These are phyloP conservation scores for Epinotia bilunana DNA, from an alignment of 2,888 invertebrate species.

Conservation along the genomic window DNA sequence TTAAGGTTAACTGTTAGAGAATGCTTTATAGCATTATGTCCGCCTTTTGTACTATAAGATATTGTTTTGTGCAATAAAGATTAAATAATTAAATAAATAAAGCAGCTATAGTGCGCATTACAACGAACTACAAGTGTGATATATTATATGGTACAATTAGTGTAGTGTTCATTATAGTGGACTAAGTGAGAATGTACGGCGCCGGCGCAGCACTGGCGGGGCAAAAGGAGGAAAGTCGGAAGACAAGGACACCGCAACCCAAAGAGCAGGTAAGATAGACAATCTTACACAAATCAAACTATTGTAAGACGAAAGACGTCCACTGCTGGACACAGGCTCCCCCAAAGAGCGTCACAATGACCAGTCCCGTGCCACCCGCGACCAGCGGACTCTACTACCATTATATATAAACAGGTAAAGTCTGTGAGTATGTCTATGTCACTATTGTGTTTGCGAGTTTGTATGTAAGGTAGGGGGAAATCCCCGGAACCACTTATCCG, in stretches of 20 bases:
- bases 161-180: background rate
- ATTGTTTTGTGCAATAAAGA: too few species aligned
- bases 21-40: too few species aligned
- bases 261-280: constrained; percentile 29
- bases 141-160: background rate
- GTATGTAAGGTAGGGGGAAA: background rate
- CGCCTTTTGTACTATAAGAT: too few species aligned
- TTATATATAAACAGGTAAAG: too few species aligned
- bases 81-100: too few species aligned
- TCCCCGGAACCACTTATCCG: background rate
- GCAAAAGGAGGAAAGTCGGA: constrained; percentile 49
- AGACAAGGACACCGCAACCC: constrained; percentile 38
- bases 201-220: constrained; percentile 56
- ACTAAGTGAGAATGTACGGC: constrained; percentile 53
- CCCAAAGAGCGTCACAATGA: too few species aligned
- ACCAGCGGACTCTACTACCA: too few species aligned
- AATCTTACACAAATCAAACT: background rate
- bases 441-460: background rate
- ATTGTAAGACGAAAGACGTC: too few species aligned
- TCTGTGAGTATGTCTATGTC: background rate
- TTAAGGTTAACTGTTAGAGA: too few species aligned
- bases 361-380: too few species aligned
- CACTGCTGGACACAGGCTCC: too few species aligned
- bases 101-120: background rate
- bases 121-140: background rate